Evolutionary conservation across 1,140 invertebrate species (phyloP).

Genomic region (Anastatus disparis): DNA sequence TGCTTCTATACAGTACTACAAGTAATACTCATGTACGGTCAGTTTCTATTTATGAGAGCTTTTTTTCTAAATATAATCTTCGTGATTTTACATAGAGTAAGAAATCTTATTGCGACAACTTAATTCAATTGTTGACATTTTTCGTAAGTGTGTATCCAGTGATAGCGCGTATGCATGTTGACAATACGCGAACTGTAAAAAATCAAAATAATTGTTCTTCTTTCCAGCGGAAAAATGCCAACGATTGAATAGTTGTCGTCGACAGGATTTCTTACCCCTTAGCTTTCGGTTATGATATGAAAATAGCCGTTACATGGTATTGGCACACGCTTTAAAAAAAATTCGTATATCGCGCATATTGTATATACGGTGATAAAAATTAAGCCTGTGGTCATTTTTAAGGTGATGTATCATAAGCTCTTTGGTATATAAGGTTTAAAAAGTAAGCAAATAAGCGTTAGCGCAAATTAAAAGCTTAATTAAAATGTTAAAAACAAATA

Average conservation of each 20-base stretch:
- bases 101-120: conserved; percentile 37
- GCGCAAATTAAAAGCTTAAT: neutral
- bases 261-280: conserved; percentile 31
- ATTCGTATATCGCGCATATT: neutral
- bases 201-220: neutral
- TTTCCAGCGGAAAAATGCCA: conserved; percentile 20
- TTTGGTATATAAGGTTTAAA: neutral
- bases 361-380: neutral
- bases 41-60: neutral
- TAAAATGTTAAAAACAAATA: neutral
- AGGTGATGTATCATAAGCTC: neutral
- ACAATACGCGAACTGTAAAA: neutral
- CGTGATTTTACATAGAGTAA: conserved; percentile 40
- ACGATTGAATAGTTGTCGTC: conserved; percentile 23
- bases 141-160: neutral
- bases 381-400: neutral
- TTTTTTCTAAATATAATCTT: neutral
- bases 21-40: conserved; percentile 26
- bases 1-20: conserved; percentile 8
- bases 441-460: conserved; percentile 20
- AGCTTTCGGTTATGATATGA: neutral
- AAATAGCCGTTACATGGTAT: conserved; percentile 35
- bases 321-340: too few species aligned
- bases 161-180: neutral
- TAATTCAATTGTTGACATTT: conserved; percentile 34